These are phyloP conservation scores for Lepus timidus DNA, from an alignment of 2,113 vertebrate species.

Conservation along the genomic window DNA sequence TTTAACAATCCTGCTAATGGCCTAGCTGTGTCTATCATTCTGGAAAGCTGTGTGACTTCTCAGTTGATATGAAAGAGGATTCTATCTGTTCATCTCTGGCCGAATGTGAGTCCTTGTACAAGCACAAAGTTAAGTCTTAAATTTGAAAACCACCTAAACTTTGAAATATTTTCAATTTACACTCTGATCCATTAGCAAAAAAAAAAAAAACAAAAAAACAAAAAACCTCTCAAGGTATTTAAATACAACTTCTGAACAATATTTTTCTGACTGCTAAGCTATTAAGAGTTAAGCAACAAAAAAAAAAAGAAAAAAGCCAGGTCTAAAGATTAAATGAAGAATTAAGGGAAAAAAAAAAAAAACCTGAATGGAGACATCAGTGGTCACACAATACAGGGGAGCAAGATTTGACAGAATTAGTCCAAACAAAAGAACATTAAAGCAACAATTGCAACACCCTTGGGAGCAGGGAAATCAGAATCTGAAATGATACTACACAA, in stretches of 20 bases:
- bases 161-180: background rate
- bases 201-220: background rate
- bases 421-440: background rate
- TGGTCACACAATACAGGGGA: background rate
- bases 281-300: background rate
- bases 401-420: background rate
- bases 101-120: background rate
- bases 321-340: background rate
- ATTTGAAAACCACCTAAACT: background rate
- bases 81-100: background rate
- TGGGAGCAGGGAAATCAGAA: background rate
- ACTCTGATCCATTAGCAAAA: background rate
- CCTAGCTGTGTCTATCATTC: background rate
- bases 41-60: background rate
- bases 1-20: background rate
- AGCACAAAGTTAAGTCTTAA: background rate
- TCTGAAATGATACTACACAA: background rate
- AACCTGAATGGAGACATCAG: background rate
- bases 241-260: background rate
- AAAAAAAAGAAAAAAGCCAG: background rate
- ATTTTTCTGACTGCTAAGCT: background rate
- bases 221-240: background rate
- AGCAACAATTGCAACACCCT: background rate
- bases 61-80: background rate
- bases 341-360: background rate